Base-by-base conservation (phyloP, 1,140 invertebrate genomes). In the Ceratina japonica region DNA sequence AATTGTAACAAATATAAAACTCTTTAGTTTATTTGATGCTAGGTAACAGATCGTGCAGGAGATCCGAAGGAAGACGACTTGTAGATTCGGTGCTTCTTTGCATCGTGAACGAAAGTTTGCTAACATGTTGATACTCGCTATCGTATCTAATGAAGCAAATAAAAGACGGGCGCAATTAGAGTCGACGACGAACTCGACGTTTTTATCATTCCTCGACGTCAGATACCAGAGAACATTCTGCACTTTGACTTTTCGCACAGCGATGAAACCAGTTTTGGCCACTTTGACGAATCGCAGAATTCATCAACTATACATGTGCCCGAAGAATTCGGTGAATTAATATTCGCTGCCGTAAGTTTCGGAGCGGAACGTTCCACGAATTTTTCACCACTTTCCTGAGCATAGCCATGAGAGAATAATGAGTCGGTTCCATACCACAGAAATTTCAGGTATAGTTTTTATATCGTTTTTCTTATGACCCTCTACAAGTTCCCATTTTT, bases 271-370 rank as follows among this genome's bases (percentile, higher is more conserved):
- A 3, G 2, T 16, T n/a, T 10, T 31, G 27, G 18, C 44, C 61
- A 72, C 49, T 12, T 20, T 71, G 49, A 63, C 69, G 68, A 54
- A 64, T 63, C 27, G 68, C 18, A 5, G 62, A 72, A 27, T 78
- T 63, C 51, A 15, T 64, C 27, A 52, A 64, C 27, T 31, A 31
- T 31, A 49, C 44, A 78, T 56, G 72, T 54, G 27, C 49, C 54
- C 24, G 7, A 63, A 56, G 31, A 72, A 78, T 72, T 78, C 22
- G 18, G 27, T 69, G 66, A 44, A 59, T 70, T 77, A 77, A 77
- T 56, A 51, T 76, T 69, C 37, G 24, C 51, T 31, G 10, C 18
- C 27, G 27, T 31, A 31, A 31, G 16, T 18, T 65, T 64, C 61
- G 49, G 1, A 1, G 15, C 12, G 18, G 16, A 52, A 10, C 51